Evolutionary conservation across 2,888 invertebrate species (phyloP).

Genomic region (Drosophila meridiana): DNA sequence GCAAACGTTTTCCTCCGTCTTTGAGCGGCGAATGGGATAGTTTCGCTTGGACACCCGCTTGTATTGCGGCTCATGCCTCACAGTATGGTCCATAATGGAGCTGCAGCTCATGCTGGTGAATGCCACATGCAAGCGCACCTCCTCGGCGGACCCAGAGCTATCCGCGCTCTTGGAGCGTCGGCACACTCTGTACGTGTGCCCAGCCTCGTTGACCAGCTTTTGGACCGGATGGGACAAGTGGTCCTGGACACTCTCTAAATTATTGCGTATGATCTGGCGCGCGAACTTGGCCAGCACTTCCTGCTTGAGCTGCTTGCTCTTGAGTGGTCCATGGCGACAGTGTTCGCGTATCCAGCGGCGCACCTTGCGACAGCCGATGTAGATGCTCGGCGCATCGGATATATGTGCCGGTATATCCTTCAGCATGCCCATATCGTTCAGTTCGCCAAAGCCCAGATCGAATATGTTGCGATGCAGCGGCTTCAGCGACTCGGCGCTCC

Average conservation of each 20-base stretch:
- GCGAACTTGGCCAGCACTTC: conserved; percentile 16
- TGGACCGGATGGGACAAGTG: background rate
- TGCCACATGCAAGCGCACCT: conserved; percentile 17
- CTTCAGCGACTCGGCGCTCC: background rate
- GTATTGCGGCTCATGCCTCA: conserved; percentile 1
- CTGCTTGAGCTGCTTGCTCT: conserved; percentile 1
- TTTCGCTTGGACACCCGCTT: fast-evolving
- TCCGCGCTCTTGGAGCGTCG: conserved; percentile 13
- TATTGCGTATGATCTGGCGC: conserved; percentile 51
- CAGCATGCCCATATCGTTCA: conserved; percentile 28
- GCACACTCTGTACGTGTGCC: conserved; percentile 1
- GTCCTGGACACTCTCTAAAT: conserved; percentile 20
- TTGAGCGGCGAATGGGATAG: background rate
- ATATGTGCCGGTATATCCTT: conserved; percentile 13
- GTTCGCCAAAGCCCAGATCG: conserved; percentile 60
- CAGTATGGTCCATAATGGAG: conserved; percentile 10
- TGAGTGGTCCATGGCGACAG: conserved; percentile 58
- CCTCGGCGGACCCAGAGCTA: conserved; percentile 5
- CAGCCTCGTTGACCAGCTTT: too few relatives aligned
- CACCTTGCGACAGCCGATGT: conserved; percentile 83
- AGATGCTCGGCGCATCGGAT: background rate
- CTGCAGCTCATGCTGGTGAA: conserved; percentile 18
- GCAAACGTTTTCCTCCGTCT: conserved; percentile 20
- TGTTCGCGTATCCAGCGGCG: conserved; percentile 57
- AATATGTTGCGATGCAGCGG: conserved; percentile 42